Base-by-base conservation (phyloP, 2,797 vertebrate genomes). In the Siniperca obscura region DNA sequence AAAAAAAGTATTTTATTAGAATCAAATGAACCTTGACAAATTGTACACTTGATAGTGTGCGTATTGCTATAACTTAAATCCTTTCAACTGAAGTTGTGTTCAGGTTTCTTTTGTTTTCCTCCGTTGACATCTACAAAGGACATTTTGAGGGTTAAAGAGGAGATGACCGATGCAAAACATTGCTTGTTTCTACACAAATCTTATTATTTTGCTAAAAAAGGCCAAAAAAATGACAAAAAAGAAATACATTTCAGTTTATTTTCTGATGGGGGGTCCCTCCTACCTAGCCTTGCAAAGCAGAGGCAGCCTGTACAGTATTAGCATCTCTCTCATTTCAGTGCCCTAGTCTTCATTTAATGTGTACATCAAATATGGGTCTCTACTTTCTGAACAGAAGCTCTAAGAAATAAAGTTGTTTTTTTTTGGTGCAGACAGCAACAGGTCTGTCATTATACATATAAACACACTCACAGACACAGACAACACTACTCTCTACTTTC, bases 1-100 rank as follows among this genome's bases (percentile, higher is more conserved):
- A 42, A 42, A 42, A 42, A 42, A 42, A 90, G 92, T 94, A 95
- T 95, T 96, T 95, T 95, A 94, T 94, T 95, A 94, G 92, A 94
- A 92, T 94, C 93, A 93, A 94, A 94, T 94, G 91, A 95, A 92
- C 83, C 91, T 86, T 94, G 89, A 95, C 91, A 93, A 92, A 94
- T 88, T 95, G 92, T 94, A 94, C 94, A 97, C 96, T 93, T 95
- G 93, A 95, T 93, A 94, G 94, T 95, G 95, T 96, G 95, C 90
- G 62, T 94, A 92, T 96, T 96, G 96, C 96, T 96, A 95, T 97
- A 97, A 97, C 94, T 96, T 97, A 97, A 97, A 96, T 96, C 95
- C 96, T 97, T 97, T 95, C 95, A 96, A 96, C 95, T 94, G 95
- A 96, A 95, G 93, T 95, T 95, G 96, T 94, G 90, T 93, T 94